Base-by-base conservation (phyloP, 2,113 vertebrate species). In the Arothron firmamentum region DNA sequence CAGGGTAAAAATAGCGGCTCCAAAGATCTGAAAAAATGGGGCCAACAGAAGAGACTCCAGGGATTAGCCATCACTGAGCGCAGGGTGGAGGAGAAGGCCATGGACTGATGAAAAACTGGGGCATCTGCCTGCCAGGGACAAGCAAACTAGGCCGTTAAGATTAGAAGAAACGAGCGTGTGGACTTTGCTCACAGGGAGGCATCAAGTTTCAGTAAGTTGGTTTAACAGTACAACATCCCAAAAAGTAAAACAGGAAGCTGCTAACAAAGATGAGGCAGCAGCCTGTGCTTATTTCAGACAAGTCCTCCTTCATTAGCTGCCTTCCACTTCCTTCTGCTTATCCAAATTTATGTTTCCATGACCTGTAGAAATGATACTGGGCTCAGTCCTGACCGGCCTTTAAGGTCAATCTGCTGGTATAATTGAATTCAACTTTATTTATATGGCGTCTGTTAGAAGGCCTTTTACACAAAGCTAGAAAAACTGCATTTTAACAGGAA, bases 1-100 rank as follows among this genome's bases (percentile, higher is more conserved):
- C 18, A 28, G 15, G 48, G 54, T 77, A 83, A 75, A 85, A 83
- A 85, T 85, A 83, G 55, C 54, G 25, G 20, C 14, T 64, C 31
- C 18, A 63, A 12, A 59, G 60, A 50, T 47, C 31, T 51, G 53
- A 25, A 20, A 70, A 81, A 82, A 85, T 56, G 17, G 48, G 54
- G 78, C 59, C 75, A 84, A 65, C n/a, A 56, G 55, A 55, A n/a
- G 52, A 64, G 70, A 5, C 43, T 70, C 67, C 25, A 20, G 74
- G 59, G 83, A 73, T 69, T 72, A 73, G 46, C 28, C 23, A 45
- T 56, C 59, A 62, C 38, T 41, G 57, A 65, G 59, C 20, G 47
- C 2, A 19, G 28, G 52, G 42, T 62, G 19, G 49, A 79, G 72
- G 23, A 70, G 17, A 70, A 77, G 57, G 62, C 52, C 70, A 67